A percentile compares a stretch with the other conserved stretches of the same genome.
Conservation (phyloP, 2,113 vertebrate species). For the Puma concolor region DNA sequence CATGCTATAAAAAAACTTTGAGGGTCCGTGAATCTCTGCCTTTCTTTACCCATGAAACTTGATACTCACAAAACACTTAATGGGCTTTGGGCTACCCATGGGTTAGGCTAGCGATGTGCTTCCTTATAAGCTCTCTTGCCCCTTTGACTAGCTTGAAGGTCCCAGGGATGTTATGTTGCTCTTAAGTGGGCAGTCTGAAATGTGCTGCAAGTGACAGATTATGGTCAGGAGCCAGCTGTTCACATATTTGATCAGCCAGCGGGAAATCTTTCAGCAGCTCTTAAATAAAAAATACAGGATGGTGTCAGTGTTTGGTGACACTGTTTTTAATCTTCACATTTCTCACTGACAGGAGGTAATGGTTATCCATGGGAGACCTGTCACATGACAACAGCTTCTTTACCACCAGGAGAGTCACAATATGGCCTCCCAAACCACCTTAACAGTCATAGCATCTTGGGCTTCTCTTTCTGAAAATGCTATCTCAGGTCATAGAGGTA, state of each 20-base stretch:
- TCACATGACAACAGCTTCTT: conserved; percentile 37
- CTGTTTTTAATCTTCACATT: conserved; percentile 76
- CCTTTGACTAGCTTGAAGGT: background rate
- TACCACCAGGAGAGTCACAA: conserved; percentile 38
- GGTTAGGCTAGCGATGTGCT: background rate
- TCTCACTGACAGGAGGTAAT: conserved; percentile 76
- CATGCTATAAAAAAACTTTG: background rate
- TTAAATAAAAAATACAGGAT: conserved; percentile 70
- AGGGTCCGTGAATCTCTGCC: background rate
- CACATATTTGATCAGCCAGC: conserved; percentile 62
- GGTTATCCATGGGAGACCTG: conserved; percentile 60
- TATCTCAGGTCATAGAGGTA: background rate
- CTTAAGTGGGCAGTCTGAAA: conserved; percentile 59
- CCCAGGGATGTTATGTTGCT: background rate
- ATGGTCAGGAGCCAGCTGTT: conserved; percentile 74
- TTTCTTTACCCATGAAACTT: background rate
- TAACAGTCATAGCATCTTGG: background rate
- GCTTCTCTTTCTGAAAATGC: background rate
- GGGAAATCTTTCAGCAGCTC: conserved; percentile 66
- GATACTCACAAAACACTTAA: background rate
- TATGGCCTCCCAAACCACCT: conserved; percentile 29
- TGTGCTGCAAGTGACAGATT: conserved; percentile 65
- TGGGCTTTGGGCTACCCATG: background rate
- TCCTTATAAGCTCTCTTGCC: background rate
- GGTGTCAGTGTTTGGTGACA: conserved; percentile 67